Evolutionary conservation across 2,797 vertebrate species (phyloP).

Genomic region (Melanogrammus aeglefinus): DNA sequence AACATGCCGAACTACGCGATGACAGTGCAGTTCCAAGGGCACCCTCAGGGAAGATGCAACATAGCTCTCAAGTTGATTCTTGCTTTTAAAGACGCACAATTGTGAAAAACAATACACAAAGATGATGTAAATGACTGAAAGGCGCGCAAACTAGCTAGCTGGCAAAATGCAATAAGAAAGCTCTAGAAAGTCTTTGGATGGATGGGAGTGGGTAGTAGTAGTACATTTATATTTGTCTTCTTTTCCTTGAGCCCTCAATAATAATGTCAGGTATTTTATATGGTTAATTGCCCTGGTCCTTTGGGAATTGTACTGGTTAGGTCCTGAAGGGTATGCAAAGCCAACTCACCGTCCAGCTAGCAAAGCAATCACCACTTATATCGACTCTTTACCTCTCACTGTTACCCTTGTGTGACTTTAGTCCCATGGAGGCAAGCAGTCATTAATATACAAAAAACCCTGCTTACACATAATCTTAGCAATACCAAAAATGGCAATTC

Average conservation of each 20-base stretch:
- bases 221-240: conserved; percentile 33
- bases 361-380: background rate
- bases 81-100: background rate
- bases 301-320: conserved; percentile 57
- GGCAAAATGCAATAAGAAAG: background rate
- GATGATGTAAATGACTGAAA: background rate
- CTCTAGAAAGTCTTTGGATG: background rate
- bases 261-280: conserved; percentile 50
- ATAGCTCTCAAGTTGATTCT: conserved; percentile 14
- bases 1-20: too few species aligned
- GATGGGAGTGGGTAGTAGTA: conserved; percentile 13
- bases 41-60: conserved; percentile 30
- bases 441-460: background rate
- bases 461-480: background rate
- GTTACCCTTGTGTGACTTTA: background rate
- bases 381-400: background rate
- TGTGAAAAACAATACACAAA: background rate
- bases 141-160: background rate
- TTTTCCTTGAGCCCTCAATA: conserved; percentile 52
- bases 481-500: background rate
- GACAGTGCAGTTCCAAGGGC: background rate
- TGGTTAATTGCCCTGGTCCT: conserved; percentile 63
- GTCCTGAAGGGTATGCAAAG: conserved; percentile 35
- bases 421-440: background rate
- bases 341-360: background rate